Evolutionary conservation across 2,888 invertebrate species (phyloP).

Genomic region (Drosophila hamatofila): DNA sequence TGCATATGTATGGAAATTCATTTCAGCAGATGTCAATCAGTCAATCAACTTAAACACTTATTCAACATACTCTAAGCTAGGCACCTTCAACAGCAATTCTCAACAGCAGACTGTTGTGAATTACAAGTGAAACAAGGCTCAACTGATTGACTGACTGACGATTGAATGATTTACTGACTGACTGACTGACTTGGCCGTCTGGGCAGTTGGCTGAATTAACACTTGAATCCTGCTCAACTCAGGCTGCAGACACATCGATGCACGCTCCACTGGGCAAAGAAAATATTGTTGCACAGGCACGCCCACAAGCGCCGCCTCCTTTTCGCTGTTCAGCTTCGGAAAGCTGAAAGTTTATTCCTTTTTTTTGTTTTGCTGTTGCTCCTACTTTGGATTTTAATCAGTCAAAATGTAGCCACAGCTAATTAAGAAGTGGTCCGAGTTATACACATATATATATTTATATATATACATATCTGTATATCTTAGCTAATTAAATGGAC

Average conservation of each 20-base stretch:
- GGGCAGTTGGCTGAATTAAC: slow-evolving; percentile 60
- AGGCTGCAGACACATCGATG: slow-evolving; percentile 61
- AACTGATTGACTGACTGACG: slow-evolving; percentile 2
- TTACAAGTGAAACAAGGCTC: slow-evolving; percentile 34
- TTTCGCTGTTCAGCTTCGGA: neutral
- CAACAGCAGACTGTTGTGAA: neutral
- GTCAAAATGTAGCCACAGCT: slow-evolving; percentile 57
- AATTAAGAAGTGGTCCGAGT: slow-evolving; percentile 41
- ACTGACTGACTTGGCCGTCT: slow-evolving; percentile 15
- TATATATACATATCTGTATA: neutral
- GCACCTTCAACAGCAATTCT: neutral
- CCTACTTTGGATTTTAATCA: slow-evolving; percentile 57
- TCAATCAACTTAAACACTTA: neutral
- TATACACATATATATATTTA: neutral
- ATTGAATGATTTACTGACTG: slow-evolving; percentile 2
- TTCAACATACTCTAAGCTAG: neutral
- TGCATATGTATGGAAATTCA: neutral
- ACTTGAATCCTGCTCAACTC: slow-evolving; percentile 47
- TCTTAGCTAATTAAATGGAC: slow-evolving; percentile 69
- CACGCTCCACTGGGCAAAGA: slow-evolving; percentile 70
- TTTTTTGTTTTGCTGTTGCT: neutral
- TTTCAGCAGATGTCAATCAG: neutral
- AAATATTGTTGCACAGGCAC: slow-evolving; percentile 63
- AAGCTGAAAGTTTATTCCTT: slow-evolving; percentile 51
- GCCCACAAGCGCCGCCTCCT: neutral